These are phyloP conservation scores for Noctua janthina DNA, from an alignment of 2,888 invertebrate genomes.

Conservation along the genomic window DNA sequence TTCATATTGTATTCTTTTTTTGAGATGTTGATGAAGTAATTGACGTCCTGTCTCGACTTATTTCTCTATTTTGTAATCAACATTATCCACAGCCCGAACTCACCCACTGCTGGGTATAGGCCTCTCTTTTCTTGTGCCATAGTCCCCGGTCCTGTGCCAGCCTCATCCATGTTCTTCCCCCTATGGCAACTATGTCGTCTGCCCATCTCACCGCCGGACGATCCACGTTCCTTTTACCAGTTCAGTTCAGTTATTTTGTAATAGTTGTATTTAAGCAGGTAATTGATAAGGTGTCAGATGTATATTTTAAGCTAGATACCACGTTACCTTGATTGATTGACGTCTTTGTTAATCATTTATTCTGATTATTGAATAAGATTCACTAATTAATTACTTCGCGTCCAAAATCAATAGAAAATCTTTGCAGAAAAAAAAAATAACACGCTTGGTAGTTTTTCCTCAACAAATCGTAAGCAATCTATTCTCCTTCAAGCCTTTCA, in stretches of 20 bases:
- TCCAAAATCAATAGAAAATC: slow-evolving; percentile 28
- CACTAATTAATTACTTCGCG: too few species aligned
- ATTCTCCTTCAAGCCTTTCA: slow-evolving; percentile 27
- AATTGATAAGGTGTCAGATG: background rate
- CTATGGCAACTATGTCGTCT: too few species aligned
- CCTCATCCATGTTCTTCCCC: too few species aligned
- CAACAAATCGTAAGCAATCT: slow-evolving; percentile 28
- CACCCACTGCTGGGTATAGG: too few species aligned
- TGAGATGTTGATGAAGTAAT: background rate
- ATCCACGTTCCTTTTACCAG: too few species aligned
- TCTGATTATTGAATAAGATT: too few species aligned
- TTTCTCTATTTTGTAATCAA: background rate
- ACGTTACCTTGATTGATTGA: background rate
- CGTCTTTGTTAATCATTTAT: background rate
- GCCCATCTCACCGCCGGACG: too few species aligned
- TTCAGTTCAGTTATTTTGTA: background rate
- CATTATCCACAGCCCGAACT: too few species aligned
- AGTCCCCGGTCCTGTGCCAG: too few species aligned
- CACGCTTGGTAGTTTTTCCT: slow-evolving; percentile 26
- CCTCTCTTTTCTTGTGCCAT: too few species aligned
- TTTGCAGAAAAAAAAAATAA: slow-evolving; percentile 7
- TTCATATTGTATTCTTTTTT: background rate
- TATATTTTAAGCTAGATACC: background rate
- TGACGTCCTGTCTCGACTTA: background rate
- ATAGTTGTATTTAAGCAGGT: background rate